These are phyloP conservation scores for Aptenodytes patagonicus DNA, from an alignment of 2,113 vertebrate species.

Conservation along the genomic window DNA sequence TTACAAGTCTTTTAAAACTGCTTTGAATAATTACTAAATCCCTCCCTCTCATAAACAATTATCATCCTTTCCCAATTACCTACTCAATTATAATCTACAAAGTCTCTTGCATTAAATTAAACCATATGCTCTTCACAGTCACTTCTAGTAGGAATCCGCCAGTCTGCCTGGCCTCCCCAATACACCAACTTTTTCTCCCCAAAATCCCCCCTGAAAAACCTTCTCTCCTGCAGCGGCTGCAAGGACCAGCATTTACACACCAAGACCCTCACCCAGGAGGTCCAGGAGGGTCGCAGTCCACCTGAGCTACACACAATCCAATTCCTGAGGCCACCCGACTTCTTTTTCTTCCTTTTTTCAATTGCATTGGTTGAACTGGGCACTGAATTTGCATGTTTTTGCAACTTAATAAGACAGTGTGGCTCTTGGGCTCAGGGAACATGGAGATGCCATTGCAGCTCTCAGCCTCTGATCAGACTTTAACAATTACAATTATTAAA, in stretches of 20 bases:
- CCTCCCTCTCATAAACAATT: constrained; percentile 40
- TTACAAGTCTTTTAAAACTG: constrained; percentile 15
- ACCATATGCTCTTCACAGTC: constrained; percentile 29
- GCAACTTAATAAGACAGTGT: rapidly evolving
- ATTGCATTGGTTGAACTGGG: rapidly evolving
- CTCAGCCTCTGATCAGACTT: neutral
- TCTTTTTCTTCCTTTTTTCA: neutral
- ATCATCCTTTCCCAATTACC: constrained; percentile 61
- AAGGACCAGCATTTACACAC: rapidly evolving
- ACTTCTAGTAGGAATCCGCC: neutral
- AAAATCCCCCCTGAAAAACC: neutral
- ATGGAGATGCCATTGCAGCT: rapidly evolving
- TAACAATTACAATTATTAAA: rapidly evolving
- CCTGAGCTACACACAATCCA: neutral
- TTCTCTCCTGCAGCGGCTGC: neutral
- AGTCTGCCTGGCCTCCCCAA: neutral
- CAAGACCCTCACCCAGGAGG: neutral
- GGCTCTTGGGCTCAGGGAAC: too few relatives aligned
- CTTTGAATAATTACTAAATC: constrained; percentile 52
- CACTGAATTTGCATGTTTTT: neutral
- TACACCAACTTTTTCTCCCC: neutral
- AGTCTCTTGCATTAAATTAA: constrained; percentile 55
- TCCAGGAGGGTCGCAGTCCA: neutral
- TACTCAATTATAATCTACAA: constrained; percentile 59
- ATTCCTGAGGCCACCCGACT: neutral